A percentile compares a stretch with the other conserved stretches of the same genome.
These are phyloP conservation scores for Siniperca scherzeri DNA, from an alignment of 2,797 vertebrate species.

Conservation along the genomic window DNA sequence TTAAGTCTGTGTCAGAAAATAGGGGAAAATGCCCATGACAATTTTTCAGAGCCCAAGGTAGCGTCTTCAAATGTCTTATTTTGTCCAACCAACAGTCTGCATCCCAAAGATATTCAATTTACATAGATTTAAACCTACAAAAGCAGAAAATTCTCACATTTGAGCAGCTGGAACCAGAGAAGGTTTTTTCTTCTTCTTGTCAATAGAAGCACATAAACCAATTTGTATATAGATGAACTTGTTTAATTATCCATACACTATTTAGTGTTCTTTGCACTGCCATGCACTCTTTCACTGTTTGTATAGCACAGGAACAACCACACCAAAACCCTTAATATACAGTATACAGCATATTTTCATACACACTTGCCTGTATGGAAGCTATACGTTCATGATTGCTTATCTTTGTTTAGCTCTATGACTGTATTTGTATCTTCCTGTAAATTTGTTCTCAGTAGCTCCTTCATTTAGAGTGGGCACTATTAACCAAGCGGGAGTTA, in stretches of 20 bases:
- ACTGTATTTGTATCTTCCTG: background rate
- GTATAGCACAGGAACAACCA: background rate
- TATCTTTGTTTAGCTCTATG: background rate
- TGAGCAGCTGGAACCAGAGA: background rate
- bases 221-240: background rate
- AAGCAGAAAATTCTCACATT: background rate
- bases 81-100: background rate
- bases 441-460: background rate
- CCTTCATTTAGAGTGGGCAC: constrained; percentile 8
- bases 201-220: background rate
- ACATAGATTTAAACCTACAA: background rate
- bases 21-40: too few relatives aligned
- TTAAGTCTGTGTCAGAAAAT: background rate
- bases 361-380: too few relatives aligned
- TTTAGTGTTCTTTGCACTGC: too few relatives aligned
- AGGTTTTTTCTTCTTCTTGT: background rate
- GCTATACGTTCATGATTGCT: background rate
- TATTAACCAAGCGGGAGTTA: constrained; percentile 18
- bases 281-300: background rate
- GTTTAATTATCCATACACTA: too few relatives aligned
- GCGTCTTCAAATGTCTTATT: background rate
- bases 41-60: background rate
- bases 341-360: background rate
- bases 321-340: background rate
- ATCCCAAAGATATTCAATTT: background rate